phyloP scores from a whole-genome alignment of 2,113 vertebrate species.

The Lampris megalopsis region DNA sequence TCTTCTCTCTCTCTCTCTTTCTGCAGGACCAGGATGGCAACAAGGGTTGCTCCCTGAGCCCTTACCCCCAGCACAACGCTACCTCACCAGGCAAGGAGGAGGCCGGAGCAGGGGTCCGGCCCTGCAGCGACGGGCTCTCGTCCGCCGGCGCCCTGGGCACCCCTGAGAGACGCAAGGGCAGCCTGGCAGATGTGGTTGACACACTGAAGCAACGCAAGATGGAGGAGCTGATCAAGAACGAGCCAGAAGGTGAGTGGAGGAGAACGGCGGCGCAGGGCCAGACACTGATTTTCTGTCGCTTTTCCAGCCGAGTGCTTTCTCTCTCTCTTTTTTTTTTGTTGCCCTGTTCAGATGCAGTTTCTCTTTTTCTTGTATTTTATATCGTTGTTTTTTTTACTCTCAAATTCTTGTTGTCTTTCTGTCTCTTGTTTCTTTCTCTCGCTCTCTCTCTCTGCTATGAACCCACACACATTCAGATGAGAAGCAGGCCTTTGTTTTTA shows the following conservation, averaged over 20 bases:
- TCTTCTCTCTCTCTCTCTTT: neutral
- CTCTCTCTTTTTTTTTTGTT: no score
- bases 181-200: constrained; percentile 97
- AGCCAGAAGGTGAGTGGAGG: constrained; percentile 94
- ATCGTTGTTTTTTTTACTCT: neutral
- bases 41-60: constrained; percentile 91
- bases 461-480: constrained; percentile 57
- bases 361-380: no score
- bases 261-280: constrained; percentile 32
- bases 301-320: no score
- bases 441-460: constrained; percentile 49
- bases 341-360: no score
- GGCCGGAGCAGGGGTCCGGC: constrained; percentile 86
- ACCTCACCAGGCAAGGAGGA: constrained; percentile 97
- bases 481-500: constrained; percentile 70
- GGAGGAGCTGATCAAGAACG: constrained; percentile 99
- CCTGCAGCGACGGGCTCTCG: constrained; percentile 88
- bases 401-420: constrained; percentile 26
- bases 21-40: constrained; percentile 92
- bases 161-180: constrained; percentile 96
- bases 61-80: constrained; percentile 96
- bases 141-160: constrained; percentile 88
- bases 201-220: constrained; percentile 99
- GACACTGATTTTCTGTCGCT: constrained; percentile 22
- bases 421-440: constrained; percentile 33